These are phyloP conservation scores for Drosophila jambulina DNA, from an alignment of 1,140 invertebrate species.

Conservation along the genomic window DNA sequence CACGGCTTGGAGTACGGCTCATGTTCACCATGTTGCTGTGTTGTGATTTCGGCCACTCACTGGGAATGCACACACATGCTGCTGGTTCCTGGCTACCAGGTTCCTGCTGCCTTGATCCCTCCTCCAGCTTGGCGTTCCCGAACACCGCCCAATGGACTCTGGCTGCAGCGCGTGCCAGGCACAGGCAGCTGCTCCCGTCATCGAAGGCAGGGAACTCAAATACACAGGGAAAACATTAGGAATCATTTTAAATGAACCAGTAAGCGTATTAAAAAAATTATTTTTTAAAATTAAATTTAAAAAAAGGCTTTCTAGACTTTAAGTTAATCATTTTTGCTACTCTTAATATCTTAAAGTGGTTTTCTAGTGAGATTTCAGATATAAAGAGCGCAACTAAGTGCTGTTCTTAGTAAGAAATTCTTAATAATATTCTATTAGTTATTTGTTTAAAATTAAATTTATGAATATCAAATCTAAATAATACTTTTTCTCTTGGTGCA, in stretches of 20 bases:
- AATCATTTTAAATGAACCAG: neutral
- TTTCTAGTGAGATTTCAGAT: neutral
- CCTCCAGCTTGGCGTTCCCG: slow-evolving; percentile 2
- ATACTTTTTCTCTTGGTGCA: slow-evolving; percentile 7
- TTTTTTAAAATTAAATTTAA: neutral
- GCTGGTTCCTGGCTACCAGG: slow-evolving; percentile 21
- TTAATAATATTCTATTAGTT: no score
- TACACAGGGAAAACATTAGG: slow-evolving; percentile 11
- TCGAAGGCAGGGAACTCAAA: slow-evolving; percentile 20
- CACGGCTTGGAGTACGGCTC: slow-evolving; percentile 20
- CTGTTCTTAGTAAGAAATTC: neutral
- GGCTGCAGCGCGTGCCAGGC: slow-evolving; percentile 51
- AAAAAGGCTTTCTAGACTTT: neutral
- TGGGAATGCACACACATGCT: slow-evolving; percentile 44
- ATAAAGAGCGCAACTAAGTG: rapidly evolving
- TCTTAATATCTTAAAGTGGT: neutral
- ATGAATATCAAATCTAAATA: no score
- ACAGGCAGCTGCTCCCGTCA: slow-evolving; percentile 59
- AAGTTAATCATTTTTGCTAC: neutral
- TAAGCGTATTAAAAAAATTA: neutral
- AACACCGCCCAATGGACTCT: slow-evolving; percentile 6
- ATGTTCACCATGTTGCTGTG: slow-evolving; percentile 34
- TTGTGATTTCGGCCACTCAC: slow-evolving; percentile 63
- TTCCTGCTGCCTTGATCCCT: slow-evolving; percentile 14
- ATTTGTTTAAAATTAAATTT: neutral